Percentiles rank a stretch among this genome's conserved stretches.
These are phyloP conservation scores for Chloromyia formosa DNA, from an alignment of 2,888 invertebrate species.

Conservation along the genomic window DNA sequence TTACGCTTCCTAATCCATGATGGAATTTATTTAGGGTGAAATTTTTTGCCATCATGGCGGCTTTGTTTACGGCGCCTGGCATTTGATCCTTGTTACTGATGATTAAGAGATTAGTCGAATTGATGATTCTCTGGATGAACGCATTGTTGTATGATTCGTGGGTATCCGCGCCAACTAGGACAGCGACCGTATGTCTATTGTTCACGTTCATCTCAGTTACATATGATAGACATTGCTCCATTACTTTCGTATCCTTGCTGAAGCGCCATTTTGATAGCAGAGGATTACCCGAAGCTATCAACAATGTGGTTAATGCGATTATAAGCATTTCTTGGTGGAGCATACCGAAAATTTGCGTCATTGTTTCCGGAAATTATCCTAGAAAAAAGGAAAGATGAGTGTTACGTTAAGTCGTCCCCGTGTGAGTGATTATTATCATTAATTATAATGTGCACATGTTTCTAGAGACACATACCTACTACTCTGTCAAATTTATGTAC, in stretches of 20 bases:
- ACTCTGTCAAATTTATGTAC: neutral
- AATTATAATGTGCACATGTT: slow-evolving; percentile 20
- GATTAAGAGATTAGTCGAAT: slow-evolving; percentile 42
- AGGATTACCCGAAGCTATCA: slow-evolving; percentile 22
- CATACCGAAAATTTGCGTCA: neutral
- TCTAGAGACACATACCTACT: neutral
- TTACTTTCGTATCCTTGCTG: slow-evolving; percentile 21
- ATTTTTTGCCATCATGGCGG: slow-evolving; percentile 17
- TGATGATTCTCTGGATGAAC: slow-evolving; percentile 35
- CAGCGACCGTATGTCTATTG: slow-evolving; percentile 27
- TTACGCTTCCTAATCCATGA: slow-evolving; percentile 30
- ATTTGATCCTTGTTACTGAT: slow-evolving; percentile 34
- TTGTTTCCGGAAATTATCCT: neutral
- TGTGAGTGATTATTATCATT: slow-evolving; percentile 33
- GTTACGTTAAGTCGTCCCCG: neutral
- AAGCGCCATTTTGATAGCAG: slow-evolving; percentile 28
- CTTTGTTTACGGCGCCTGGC: slow-evolving; percentile 18
- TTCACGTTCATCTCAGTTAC: slow-evolving; percentile 37
- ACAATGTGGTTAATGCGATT: slow-evolving; percentile 29
- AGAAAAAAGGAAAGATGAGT: neutral
- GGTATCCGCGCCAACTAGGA: slow-evolving; percentile 8
- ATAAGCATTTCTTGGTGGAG: slow-evolving; percentile 24
- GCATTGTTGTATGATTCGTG: slow-evolving; percentile 29
- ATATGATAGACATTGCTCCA: slow-evolving; percentile 32
- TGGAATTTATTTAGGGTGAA: slow-evolving; percentile 36